A percentile compares a stretch with the other conserved stretches of the same genome.
Evolutionary conservation across 2,888 invertebrate genomes (phyloP).

Genomic region (Scrobipalpa atriplicella): DNA sequence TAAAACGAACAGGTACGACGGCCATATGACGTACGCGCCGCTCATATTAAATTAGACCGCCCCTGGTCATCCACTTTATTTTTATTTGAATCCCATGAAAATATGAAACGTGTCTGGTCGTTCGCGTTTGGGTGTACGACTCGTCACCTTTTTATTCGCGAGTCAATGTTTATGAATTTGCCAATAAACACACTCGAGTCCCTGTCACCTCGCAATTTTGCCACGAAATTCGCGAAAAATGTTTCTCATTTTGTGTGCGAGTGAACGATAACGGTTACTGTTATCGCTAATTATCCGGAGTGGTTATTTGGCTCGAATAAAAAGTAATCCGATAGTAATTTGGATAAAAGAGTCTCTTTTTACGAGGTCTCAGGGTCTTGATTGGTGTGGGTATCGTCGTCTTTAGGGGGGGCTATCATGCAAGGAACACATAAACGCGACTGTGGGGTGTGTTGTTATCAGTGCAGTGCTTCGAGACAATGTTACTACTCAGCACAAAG

Average conservation of each 20-base stretch:
- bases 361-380: slow-evolving; percentile 60
- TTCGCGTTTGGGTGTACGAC: slow-evolving; percentile 63
- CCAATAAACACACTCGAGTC: slow-evolving; percentile 69
- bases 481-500: slow-evolving; percentile 36
- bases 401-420: slow-evolving; percentile 69
- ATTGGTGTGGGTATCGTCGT: slow-evolving; percentile 59
- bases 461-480: slow-evolving; percentile 48
- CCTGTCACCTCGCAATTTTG: slow-evolving; percentile 67
- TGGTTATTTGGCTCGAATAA: slow-evolving; percentile 63
- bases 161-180: slow-evolving; percentile 80
- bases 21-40: slow-evolving; percentile 69
- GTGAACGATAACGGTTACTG: slow-evolving; percentile 44
- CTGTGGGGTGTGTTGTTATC: slow-evolving; percentile 54
- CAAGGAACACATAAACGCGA: slow-evolving; percentile 68
- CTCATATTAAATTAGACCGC: slow-evolving; percentile 80
- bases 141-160: slow-evolving; percentile 67
- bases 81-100: slow-evolving; percentile 81
- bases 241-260: slow-evolving; percentile 42
- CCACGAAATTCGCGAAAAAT: slow-evolving; percentile 52
- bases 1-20: slow-evolving; percentile 75
- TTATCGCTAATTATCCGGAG: slow-evolving; percentile 68
- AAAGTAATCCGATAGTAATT: slow-evolving; percentile 71
- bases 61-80: slow-evolving; percentile 77
- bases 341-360: slow-evolving; percentile 66
- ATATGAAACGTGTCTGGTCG: slow-evolving; percentile 74